These are phyloP conservation scores for Bos javanicus DNA, from an alignment of 2,113 vertebrate genomes.

Conservation along the genomic window DNA sequence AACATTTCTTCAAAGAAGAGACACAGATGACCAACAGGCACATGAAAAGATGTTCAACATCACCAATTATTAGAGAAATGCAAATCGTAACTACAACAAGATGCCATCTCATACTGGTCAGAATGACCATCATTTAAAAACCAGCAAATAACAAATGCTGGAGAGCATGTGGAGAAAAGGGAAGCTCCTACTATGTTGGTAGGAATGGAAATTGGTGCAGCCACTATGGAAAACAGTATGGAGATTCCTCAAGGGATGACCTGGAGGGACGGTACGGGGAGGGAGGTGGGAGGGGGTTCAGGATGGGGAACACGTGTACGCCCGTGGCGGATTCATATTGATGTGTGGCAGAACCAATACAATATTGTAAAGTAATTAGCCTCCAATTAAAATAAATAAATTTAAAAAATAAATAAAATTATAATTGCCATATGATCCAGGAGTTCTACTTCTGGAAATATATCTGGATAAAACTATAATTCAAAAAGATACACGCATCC, in stretches of 20 bases:
- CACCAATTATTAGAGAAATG: neutral
- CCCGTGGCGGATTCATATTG: too few relatives aligned
- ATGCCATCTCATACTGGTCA: neutral
- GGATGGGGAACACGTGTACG: too few relatives aligned
- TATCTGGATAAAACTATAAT: neutral
- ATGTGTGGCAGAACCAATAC: too few relatives aligned
- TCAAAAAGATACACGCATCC: neutral
- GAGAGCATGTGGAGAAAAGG: neutral
- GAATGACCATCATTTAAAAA: neutral
- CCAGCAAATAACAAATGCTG: neutral
- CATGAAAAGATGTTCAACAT: neutral
- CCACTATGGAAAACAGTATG: neutral
- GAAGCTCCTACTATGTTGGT: neutral
- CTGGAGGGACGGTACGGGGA: too few relatives aligned
- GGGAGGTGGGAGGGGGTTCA: too few relatives aligned
- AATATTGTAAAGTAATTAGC: too few relatives aligned
- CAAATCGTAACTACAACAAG: neutral
- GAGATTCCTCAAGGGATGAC: neutral
- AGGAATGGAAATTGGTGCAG: neutral
- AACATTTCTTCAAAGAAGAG: neutral
- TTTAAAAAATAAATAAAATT: neutral
- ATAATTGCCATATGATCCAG: neutral
- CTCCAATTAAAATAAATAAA: too few relatives aligned
- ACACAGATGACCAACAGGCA: neutral
- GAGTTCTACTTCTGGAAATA: neutral